phyloP scores from a whole-genome alignment of 2,797 vertebrate species.

The Luscinia megarhynchos region DNA sequence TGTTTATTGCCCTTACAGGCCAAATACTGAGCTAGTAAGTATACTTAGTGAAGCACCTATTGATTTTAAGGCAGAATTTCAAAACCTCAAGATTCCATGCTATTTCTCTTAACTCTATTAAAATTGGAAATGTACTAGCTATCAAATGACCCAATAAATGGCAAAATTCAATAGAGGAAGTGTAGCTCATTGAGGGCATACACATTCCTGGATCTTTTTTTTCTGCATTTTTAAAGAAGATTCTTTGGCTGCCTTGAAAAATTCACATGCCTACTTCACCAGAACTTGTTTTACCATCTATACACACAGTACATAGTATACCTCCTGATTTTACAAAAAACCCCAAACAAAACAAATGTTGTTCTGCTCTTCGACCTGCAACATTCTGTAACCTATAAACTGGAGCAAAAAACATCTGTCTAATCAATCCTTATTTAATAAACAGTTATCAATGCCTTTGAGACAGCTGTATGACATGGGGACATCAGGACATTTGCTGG shows the following conservation, averaged over 20 bases:
- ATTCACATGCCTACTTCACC: background rate
- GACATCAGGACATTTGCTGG: slow-evolving; percentile 35
- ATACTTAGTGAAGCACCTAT: background rate
- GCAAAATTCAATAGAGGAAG: background rate
- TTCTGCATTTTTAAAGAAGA: background rate
- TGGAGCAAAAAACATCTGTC: slow-evolving; percentile 21
- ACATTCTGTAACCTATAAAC: background rate
- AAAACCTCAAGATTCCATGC: background rate
- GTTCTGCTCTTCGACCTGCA: background rate
- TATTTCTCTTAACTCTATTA: background rate
- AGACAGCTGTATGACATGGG: slow-evolving; percentile 46
- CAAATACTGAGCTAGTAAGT: background rate
- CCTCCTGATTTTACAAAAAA: background rate
- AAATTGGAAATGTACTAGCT: background rate
- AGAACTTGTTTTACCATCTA: background rate
- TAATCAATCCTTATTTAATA: slow-evolving; percentile 68
- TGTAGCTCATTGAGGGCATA: background rate
- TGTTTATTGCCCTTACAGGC: background rate
- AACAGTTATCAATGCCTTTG: slow-evolving; percentile 22
- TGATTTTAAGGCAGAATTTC: slow-evolving; percentile 7
- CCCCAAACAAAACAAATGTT: too few relatives aligned
- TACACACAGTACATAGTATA: background rate
- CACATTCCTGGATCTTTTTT: background rate
- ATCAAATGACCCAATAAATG: slow-evolving; percentile 20
- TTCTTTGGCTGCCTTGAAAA: slow-evolving; percentile 26